These are phyloP conservation scores for Xiphias gladius DNA, from an alignment of 2,113 vertebrate species.

Conservation along the genomic window DNA sequence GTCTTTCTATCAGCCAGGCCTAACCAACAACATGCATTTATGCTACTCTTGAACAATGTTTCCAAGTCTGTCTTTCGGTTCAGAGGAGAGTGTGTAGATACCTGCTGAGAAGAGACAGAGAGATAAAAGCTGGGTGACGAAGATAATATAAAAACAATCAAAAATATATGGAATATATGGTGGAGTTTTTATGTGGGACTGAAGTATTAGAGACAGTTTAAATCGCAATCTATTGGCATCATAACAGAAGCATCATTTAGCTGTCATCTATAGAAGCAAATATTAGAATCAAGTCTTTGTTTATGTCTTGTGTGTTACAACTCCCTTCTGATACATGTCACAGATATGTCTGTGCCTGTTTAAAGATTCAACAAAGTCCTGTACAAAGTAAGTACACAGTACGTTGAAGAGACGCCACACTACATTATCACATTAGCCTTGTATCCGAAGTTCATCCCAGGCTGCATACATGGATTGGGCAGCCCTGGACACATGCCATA, in stretches of 20 bases:
- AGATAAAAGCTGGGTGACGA: slow-evolving; percentile 52
- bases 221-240: slow-evolving; percentile 45
- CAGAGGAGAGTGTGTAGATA: slow-evolving; percentile 53
- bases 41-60: slow-evolving; percentile 72
- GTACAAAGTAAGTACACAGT: slow-evolving; percentile 23
- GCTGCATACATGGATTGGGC: slow-evolving; percentile 38
- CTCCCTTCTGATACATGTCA: slow-evolving; percentile 38
- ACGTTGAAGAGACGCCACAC: slow-evolving; percentile 27
- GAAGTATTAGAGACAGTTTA: slow-evolving; percentile 34
- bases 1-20: slow-evolving; percentile 63
- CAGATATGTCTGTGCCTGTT: slow-evolving; percentile 41
- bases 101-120: slow-evolving; percentile 51
- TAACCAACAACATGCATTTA: slow-evolving; percentile 73
- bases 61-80: slow-evolving; percentile 43
- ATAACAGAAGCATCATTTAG: slow-evolving; percentile 54
- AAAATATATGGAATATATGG: slow-evolving; percentile 34
- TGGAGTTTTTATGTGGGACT: slow-evolving; percentile 20
- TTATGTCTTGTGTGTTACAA: slow-evolving; percentile 28
- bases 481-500: slow-evolving; percentile 73
- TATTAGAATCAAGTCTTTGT: slow-evolving; percentile 37
- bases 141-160: slow-evolving; percentile 51
- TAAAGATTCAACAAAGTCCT: slow-evolving; percentile 51
- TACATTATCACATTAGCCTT: slow-evolving; percentile 42
- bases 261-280: slow-evolving; percentile 46
- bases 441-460: slow-evolving; percentile 47